Conservation (phyloP, 2,113 vertebrate genomes). For the Nymphicus hollandicus region DNA sequence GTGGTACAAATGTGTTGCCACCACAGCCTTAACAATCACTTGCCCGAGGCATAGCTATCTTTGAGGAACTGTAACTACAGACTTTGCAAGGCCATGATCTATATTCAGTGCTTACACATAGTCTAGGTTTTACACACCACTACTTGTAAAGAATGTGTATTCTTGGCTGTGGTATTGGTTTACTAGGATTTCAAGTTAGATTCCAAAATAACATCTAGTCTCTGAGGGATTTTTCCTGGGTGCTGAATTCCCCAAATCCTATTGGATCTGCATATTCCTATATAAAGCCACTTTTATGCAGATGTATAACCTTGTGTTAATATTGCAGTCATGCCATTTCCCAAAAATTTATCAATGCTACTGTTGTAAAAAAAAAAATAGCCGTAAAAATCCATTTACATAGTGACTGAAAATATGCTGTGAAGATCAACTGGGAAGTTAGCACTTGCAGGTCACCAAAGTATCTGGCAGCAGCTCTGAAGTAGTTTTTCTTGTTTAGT, state of each 20-base stretch:
- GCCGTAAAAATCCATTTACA: not conserved
- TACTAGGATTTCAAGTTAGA: not conserved
- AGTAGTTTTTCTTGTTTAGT: slow-evolving; percentile 59
- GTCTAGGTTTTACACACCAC: not conserved
- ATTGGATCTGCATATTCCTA: not conserved
- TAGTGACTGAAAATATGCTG: not conserved
- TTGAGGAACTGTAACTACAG: not conserved
- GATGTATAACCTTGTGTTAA: not conserved
- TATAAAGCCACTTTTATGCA: not conserved
- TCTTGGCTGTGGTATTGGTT: not conserved
- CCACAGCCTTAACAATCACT: not conserved
- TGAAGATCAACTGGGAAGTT: not conserved
- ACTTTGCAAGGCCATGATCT: not conserved
- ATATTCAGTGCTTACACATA: not conserved
- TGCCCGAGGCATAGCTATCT: not conserved
- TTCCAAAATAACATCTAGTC: not conserved
- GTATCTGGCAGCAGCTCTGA: not conserved
- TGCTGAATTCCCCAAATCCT: not conserved
- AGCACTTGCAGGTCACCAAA: not conserved
- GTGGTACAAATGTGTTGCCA: not conserved
- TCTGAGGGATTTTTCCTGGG: not conserved
- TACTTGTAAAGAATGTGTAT: not conserved
- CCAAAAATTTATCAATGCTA: not conserved
- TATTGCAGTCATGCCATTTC: not conserved
- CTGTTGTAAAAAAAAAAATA: not conserved